phyloP scores from a whole-genome alignment of 2,797 vertebrate genomes.

The Rhodeus uyekii region DNA sequence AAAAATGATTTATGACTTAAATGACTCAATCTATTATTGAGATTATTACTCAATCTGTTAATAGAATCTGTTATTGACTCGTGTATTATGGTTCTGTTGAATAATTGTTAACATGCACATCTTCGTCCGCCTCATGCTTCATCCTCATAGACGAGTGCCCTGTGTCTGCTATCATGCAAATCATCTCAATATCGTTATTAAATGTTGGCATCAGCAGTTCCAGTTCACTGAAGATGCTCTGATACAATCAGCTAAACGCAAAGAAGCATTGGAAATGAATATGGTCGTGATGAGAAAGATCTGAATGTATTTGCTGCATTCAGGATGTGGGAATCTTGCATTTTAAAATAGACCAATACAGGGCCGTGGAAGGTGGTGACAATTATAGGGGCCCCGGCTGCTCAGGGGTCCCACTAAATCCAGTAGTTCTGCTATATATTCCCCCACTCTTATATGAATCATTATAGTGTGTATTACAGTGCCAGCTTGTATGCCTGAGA shows the following conservation, averaged over 20 bases:
- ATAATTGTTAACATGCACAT: conserved; percentile 14
- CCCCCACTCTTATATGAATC: too few relatives aligned
- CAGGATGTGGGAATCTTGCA: background rate
- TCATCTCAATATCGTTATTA: conserved; percentile 29
- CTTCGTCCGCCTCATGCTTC: conserved; percentile 28
- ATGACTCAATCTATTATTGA: conserved; percentile 37
- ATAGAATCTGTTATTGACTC: too few relatives aligned
- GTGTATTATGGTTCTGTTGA: conserved; percentile 10
- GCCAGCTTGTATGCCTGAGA: too few relatives aligned
- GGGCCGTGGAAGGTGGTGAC: too few relatives aligned
- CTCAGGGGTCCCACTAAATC: too few relatives aligned
- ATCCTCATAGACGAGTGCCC: conserved; percentile 23
- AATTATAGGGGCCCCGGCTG: too few relatives aligned
- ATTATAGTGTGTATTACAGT: too few relatives aligned
- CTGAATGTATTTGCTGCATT: background rate
- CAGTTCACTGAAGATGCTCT: conserved; percentile 13
- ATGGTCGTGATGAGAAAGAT: background rate
- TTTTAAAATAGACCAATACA: background rate
- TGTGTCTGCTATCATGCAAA: conserved; percentile 34
- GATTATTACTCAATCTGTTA: too few relatives aligned
- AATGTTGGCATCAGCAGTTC: conserved; percentile 21
- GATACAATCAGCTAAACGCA: conserved; percentile 9
- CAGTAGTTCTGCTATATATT: too few relatives aligned
- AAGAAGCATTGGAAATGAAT: background rate
- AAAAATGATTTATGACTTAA: background rate